Base-by-base conservation (phyloP, 2,797 vertebrate genomes). In the Choloepus didactylus region DNA sequence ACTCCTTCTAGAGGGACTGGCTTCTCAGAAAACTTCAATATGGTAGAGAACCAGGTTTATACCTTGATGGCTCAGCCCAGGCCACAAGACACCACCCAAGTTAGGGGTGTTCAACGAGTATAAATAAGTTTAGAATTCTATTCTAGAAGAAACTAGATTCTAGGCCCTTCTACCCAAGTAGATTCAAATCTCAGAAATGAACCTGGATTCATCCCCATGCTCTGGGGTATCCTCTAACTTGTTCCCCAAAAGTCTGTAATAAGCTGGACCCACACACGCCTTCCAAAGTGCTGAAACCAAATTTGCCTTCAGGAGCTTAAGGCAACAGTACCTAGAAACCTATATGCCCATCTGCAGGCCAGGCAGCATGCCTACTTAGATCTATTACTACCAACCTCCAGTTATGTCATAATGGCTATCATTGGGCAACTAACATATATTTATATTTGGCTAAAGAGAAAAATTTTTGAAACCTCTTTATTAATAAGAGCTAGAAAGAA, bases 401-500 rank as follows among this genome's bases (percentile, higher is more conserved):
- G 9, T 31, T 44, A 79, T 0, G 11, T 73, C 72, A 67, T 18
- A 60, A 86, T 5, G 73, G 38, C 82, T 64, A 44, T 38, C n/a
- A 0, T 1, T 76, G 41, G 75, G 16, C 38, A 91, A 66, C 41
- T 67, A 70, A 31, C 0, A 82, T 23, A 51, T 5, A 79, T 84
- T 88, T 51, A 81, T 60, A 88, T 60, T 7, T 70, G 56, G 44
- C 64, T 67, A n/a, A 67, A n/a, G 35, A n/a, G 35, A n/a, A n/a
- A 18, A 41, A 41, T 91, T 93, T 56, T 51, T 82, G 41, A n/a
- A 82, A 73, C 92, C 44, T 23, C n/a, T 93, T 85, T 87, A 93
- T 62, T 92, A 87, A 87, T 14, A 89, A 15, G 89, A 89, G 35
- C 59, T 95, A 89, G 46, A 92, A 85, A 19, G 54, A 92, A 46